These are phyloP conservation scores for Platygyra sinensis DNA, from an alignment of 64 coral and sea anemone species.

Conservation along the genomic window DNA sequence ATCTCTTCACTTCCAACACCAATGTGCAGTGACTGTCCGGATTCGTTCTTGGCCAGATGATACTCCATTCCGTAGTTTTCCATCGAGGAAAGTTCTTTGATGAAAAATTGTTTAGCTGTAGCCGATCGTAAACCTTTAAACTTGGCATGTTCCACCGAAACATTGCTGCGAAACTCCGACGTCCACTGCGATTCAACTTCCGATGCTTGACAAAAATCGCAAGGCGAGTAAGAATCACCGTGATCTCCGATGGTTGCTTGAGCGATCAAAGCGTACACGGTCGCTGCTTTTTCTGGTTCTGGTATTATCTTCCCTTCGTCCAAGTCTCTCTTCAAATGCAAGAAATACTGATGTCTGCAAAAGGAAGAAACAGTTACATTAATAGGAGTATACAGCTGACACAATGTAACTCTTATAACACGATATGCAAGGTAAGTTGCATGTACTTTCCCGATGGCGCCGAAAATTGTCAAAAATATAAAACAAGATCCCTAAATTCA, in stretches of 20 bases:
- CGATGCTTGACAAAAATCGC: constrained; percentile 34
- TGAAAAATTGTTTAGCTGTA: constrained; percentile 81
- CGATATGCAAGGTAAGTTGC: not conserved
- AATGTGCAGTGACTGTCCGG: constrained; percentile 56
- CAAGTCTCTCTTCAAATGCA: constrained; percentile 77
- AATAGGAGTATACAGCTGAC: not conserved
- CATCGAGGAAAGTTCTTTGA: constrained; percentile 80
- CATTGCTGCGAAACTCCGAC: constrained; percentile 49
- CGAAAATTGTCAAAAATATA: not conserved
- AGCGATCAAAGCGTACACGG: constrained; percentile 67
- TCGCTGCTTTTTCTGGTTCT: constrained; percentile 54
- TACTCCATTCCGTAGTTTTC: constrained; percentile 95
- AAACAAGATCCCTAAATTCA: not conserved
- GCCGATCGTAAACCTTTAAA: constrained; percentile 75
- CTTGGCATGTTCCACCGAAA: constrained; percentile 73
- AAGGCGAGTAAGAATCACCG: constrained; percentile 32
- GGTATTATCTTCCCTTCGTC: constrained; percentile 60
- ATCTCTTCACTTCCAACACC: constrained; percentile 93
- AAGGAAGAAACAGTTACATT: constrained; percentile 30
- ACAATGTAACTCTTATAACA: not conserved
- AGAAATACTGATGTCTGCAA: constrained; percentile 88
- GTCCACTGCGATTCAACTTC: constrained; percentile 43
- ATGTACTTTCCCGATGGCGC: not conserved
- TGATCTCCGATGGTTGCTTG: constrained; percentile 79
- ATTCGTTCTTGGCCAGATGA: constrained; percentile 72